Conservation (phyloP, 2,797 vertebrate genomes). For the Malurus splendens region DNA sequence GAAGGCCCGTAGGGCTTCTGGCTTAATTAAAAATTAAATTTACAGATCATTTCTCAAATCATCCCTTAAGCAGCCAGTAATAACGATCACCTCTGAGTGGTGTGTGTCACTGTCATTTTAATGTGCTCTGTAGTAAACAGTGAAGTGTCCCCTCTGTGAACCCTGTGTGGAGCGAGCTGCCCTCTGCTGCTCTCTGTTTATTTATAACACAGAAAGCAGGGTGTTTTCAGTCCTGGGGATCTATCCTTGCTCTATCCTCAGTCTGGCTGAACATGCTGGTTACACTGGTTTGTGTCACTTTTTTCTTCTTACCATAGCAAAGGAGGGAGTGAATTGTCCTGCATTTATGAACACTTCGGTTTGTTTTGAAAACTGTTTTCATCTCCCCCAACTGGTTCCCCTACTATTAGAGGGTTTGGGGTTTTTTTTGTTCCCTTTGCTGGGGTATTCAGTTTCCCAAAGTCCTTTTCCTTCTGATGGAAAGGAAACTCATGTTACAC, state of each 20-base stretch:
- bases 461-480: not conserved
- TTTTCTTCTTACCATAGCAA: not conserved
- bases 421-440: not conserved
- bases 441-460: not conserved
- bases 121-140: constrained; percentile 18
- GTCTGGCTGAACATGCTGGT: not conserved
- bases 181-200: not conserved
- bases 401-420: not conserved
- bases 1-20: constrained; percentile 45
- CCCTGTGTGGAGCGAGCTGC: not conserved
- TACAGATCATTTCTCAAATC: constrained; percentile 67
- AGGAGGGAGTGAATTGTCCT: not conserved
- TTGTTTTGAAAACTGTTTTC: not conserved
- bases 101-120: constrained; percentile 41
- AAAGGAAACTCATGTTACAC: not conserved
- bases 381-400: not conserved
- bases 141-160: constrained; percentile 1
- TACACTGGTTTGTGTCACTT: not conserved
- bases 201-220: not conserved
- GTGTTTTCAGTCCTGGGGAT: not conserved
- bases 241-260: not conserved
- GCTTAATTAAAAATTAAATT: constrained; percentile 74
- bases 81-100: constrained; percentile 45
- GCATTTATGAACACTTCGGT: not conserved
- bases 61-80: constrained; percentile 62